These are phyloP conservation scores for Pelodytes ibericus DNA, from an alignment of 2,797 vertebrate genomes.

Conservation along the genomic window DNA sequence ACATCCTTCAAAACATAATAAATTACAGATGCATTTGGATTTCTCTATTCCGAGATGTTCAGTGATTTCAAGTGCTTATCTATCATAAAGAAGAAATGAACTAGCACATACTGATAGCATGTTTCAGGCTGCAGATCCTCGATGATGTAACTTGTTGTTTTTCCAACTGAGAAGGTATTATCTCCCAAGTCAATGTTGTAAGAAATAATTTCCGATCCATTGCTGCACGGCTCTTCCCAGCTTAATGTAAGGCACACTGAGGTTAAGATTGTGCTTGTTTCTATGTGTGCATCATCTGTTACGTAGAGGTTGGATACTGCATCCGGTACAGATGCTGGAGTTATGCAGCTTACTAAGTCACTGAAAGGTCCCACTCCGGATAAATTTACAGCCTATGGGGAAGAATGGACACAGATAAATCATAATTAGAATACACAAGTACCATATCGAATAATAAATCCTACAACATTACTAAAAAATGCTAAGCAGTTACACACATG, in stretches of 20 bases:
- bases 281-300: conserved; percentile 76
- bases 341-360: conserved; percentile 84
- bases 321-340: conserved; percentile 84
- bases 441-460: no score
- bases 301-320: conserved; percentile 76
- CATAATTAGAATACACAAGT: no score
- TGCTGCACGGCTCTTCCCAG: conserved; percentile 94
- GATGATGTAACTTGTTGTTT: conserved; percentile 78
- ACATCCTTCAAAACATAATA: conserved; percentile 4
- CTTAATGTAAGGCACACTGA: conserved; percentile 89
- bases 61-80: no score
- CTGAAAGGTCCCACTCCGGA: conserved; percentile 90
- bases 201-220: conserved; percentile 87
- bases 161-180: conserved; percentile 76
- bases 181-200: conserved; percentile 88
- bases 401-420: not conserved
- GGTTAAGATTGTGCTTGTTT: conserved; percentile 71
- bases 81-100: conserved; percentile 20
- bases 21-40: no score
- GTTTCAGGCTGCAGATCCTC: conserved; percentile 89
- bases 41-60: no score
- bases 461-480: no score
- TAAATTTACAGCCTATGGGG: conserved; percentile 87
- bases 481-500: no score
- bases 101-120: conserved; percentile 84